Evolutionary conservation across 2,888 invertebrate genomes (phyloP).

Genomic region (Ichneumoninae sp.): DNA sequence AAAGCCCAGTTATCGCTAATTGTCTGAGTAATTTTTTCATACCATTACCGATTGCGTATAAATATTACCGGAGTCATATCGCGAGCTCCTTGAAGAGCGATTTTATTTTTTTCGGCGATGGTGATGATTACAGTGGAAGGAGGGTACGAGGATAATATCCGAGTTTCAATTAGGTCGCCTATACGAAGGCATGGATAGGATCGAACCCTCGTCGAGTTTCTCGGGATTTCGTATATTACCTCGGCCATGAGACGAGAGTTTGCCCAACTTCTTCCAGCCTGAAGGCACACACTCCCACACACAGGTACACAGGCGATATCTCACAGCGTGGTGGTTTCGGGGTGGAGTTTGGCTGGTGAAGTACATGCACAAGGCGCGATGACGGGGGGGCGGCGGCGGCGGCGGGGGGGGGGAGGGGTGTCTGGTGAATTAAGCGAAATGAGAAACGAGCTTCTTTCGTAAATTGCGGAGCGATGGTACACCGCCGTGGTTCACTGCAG

Average conservation of each 20-base stretch:
- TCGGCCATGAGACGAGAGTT: slow-evolving; percentile 47
- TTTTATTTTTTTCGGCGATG: background rate
- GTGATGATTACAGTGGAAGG: slow-evolving; percentile 8
- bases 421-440: slow-evolving; percentile 76
- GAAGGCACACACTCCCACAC: slow-evolving; percentile 10
- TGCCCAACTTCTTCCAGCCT: slow-evolving; percentile 47
- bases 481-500: slow-evolving; percentile 65
- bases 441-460: slow-evolving; percentile 80
- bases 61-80: background rate
- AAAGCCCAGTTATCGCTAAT: background rate
- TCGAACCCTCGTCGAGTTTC: slow-evolving; percentile 48
- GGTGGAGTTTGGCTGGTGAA: slow-evolving; percentile 21
- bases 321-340: slow-evolving; percentile 32
- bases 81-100: background rate
- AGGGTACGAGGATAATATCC: slow-evolving; percentile 22
- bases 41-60: background rate
- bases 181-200: slow-evolving; percentile 27
- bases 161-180: slow-evolving; percentile 43
- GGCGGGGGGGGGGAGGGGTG: slow-evolving; percentile 7
- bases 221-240: slow-evolving; percentile 34
- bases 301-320: background rate
- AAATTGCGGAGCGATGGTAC: slow-evolving; percentile 75
- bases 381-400: slow-evolving; percentile 39
- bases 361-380: slow-evolving; percentile 55
- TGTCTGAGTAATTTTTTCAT: background rate